Evolutionary conservation across 1,140 invertebrate species (phyloP).

Genomic region (Sarcophaga peregrina): DNA sequence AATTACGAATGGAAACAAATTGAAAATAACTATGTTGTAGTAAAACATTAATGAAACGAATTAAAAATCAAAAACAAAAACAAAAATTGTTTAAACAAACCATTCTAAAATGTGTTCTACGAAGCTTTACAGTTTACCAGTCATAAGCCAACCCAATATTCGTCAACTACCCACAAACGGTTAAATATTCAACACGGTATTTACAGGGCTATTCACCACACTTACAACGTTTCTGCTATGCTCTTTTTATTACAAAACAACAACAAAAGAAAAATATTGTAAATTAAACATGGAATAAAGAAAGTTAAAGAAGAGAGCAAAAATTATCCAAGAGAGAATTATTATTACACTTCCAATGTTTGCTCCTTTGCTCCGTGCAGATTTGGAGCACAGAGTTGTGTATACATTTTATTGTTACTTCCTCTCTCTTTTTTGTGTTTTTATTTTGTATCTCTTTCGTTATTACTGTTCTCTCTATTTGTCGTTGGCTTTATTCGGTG

Average conservation of each 20-base stretch:
- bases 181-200: slow-evolving; percentile 16
- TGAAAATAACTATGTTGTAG: slow-evolving; percentile 2
- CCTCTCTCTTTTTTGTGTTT: background rate
- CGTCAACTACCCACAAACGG: background rate
- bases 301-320: background rate
- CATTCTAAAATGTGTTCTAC: background rate
- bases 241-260: background rate
- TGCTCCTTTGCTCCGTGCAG: background rate
- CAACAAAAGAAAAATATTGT: background rate
- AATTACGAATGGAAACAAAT: background rate
- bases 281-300: background rate
- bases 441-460: background rate
- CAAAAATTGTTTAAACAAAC: no score
- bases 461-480: background rate
- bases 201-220: background rate
- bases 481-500: background rate
- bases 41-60: slow-evolving; percentile 20
- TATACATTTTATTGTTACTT: no score
- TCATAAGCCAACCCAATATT: background rate
- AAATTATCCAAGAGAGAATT: slow-evolving; percentile 20
- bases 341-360: slow-evolving; percentile 28
- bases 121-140: background rate
- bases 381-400: background rate
- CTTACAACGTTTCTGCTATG: background rate
- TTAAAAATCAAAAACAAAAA: background rate